phyloP scores from a whole-genome alignment of 2,113 vertebrate species.

The Uria lomvia region DNA sequence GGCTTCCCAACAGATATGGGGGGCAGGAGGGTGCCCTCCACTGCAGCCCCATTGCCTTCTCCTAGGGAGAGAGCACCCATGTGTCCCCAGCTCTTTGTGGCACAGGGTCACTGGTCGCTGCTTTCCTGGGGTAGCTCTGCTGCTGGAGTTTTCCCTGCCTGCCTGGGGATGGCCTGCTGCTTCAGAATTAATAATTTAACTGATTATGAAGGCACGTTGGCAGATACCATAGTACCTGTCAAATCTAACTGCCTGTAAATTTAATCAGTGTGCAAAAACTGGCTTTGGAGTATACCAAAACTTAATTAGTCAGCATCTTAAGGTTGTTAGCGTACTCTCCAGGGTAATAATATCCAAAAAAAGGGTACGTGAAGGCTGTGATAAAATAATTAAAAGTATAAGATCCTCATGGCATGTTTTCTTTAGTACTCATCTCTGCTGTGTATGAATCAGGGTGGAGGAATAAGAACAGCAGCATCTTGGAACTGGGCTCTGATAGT shows the following conservation, averaged over 20 bases:
- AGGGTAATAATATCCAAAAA: slow-evolving; percentile 54
- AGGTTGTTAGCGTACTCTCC: slow-evolving; percentile 62
- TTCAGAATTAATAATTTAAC: slow-evolving; percentile 64
- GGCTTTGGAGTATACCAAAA: slow-evolving; percentile 64
- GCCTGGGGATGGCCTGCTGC: background rate
- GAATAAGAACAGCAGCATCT: background rate
- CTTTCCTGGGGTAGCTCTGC: background rate
- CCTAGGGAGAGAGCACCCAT: background rate
- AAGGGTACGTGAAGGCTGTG: slow-evolving; percentile 8
- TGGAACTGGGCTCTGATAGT: background rate
- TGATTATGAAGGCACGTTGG: slow-evolving; percentile 56
- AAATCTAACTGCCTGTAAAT: slow-evolving; percentile 69
- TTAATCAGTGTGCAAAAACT: slow-evolving; percentile 58
- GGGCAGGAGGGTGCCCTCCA: background rate
- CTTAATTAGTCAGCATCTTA: slow-evolving; percentile 74
- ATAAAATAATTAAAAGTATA: slow-evolving; percentile 65
- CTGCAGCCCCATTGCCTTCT: background rate
- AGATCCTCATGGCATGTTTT: background rate
- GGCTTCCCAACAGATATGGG: background rate
- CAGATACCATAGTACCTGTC: slow-evolving; percentile 59
- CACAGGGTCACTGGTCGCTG: background rate
- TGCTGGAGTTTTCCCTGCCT: background rate
- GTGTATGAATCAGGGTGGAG: background rate
- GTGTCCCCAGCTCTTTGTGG: background rate
- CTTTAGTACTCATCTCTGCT: slow-evolving; percentile 7